Conservation (phyloP, 2,888 invertebrate species). For the Ormyrus nitidulus region DNA sequence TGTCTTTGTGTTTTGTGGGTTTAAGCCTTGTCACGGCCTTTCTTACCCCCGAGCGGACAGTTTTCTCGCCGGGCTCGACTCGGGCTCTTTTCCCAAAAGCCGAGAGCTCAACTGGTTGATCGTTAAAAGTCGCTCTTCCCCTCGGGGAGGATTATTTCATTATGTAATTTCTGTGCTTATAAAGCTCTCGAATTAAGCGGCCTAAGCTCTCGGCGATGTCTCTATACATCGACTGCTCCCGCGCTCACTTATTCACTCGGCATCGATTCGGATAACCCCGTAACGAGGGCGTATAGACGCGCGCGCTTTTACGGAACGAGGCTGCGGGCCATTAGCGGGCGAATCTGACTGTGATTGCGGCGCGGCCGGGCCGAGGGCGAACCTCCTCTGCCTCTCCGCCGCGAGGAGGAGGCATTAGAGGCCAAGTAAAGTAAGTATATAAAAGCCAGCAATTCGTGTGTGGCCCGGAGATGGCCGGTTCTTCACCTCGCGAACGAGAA, state of each 20-base stretch:
- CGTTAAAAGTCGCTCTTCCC: no score
- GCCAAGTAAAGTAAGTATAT: constrained; percentile 70
- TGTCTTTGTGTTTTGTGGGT: not conserved
- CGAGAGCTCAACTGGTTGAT: no score
- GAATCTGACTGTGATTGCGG: constrained; percentile 68
- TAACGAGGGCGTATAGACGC: not conserved
- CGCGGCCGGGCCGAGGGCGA: constrained; percentile 58
- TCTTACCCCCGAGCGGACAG: constrained; percentile 8
- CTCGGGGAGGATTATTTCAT: no score
- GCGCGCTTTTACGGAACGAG: constrained; percentile 46
- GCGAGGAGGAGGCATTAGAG: no score
- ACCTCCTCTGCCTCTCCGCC: not conserved
- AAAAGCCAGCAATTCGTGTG: constrained; percentile 74
- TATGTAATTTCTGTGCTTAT: no score
- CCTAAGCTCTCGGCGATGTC: no score
- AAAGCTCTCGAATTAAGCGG: no score
- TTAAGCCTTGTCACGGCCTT: not conserved
- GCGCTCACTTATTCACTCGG: no score
- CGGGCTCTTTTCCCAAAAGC: no score
- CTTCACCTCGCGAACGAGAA: constrained; percentile 75
- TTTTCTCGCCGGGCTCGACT: no score
- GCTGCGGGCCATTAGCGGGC: constrained; percentile 47
- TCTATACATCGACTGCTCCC: no score
- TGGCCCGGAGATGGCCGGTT: constrained; percentile 76
- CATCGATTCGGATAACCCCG: no score